Base-by-base conservation (phyloP, 2,113 vertebrate species). In the Furnarius figulus region DNA sequence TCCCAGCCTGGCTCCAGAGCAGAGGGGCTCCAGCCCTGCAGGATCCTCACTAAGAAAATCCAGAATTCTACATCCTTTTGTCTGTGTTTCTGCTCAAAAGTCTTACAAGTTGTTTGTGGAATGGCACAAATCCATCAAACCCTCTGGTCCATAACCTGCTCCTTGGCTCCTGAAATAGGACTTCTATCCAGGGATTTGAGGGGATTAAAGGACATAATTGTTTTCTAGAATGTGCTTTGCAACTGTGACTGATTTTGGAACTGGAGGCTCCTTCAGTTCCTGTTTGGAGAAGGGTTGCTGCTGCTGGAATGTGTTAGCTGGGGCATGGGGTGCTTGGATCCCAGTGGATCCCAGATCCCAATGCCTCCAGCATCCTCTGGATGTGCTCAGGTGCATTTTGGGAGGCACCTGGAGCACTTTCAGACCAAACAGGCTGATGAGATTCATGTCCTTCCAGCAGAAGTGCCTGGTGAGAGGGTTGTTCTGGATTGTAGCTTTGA, bases 311-410 rank as follows among this genome's bases (percentile, higher is more conserved):
- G 21, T 37, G 53, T 4, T 14, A 8, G 8, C 5, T 21, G 70
- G 9, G 8, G 2, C 8, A 2, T 1, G 0, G 5, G 24, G 8
- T 15, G 16, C 4, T 8, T 14, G 68, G 28, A 53, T 11, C 37
- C 44, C 37, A 12, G 24, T 2, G 22, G 50, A 31, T 12, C 6
- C 4, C 18, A 1, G 14, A 20, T 25, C 44, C 28, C 50, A 49
- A 1, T 2, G 27, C 66, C 66, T 20, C 14, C 47, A 22, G 16
- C 3, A 12, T 12, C 39, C 35, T 14, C 42, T 27, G 70, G 6
- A 2, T 9, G 14, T 1, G 2, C 46, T 81, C 50, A n/a, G 31
- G 1, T 9, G 16, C 9, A 0, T n/a, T 8, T 68, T 21, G 27
- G 13, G 6, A 24, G 24, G 25, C 4, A 27, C 33, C 56, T 39